These are phyloP conservation scores for Umimayanthus chanpuru DNA, from an alignment of 92 coral and sea anemone species.

Conservation along the genomic window DNA sequence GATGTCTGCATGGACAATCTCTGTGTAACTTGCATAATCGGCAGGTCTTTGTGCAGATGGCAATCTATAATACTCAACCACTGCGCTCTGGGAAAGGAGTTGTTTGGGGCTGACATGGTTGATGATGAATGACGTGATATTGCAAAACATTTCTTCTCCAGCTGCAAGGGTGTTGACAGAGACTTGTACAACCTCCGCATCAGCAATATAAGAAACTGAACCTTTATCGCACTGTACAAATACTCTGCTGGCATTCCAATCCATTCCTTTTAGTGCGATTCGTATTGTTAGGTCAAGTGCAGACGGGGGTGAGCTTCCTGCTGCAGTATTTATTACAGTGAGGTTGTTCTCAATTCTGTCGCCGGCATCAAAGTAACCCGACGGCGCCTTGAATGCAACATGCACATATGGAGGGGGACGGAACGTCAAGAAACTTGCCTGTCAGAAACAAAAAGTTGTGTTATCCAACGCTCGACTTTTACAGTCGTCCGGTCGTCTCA, in stretches of 20 bases:
- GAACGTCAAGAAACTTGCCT: constrained; percentile 76
- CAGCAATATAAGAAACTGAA: constrained; percentile 29
- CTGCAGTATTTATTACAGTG: constrained; percentile 58
- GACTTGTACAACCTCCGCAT: constrained; percentile 27
- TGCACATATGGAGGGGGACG: constrained; percentile 78
- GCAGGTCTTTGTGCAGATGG: constrained; percentile 49
- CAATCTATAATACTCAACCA: constrained; percentile 56
- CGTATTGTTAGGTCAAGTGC: constrained; percentile 67
- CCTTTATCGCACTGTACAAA: constrained; percentile 56
- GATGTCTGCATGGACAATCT: constrained; percentile 42
- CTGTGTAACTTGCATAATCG: constrained; percentile 57
- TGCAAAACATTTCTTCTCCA: constrained; percentile 54
- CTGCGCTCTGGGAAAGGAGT: constrained; percentile 52
- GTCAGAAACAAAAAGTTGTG: constrained; percentile 5
- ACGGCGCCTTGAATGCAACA: constrained; percentile 49
- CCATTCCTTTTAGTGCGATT: constrained; percentile 56
- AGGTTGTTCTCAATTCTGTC: constrained; percentile 74
- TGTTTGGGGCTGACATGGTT: constrained; percentile 65
- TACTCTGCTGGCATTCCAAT: constrained; percentile 26
- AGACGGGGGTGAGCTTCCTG: constrained; percentile 42
- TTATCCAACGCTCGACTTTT: no score
- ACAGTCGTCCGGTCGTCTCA: no score
- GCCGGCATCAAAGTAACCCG: constrained; percentile 79
- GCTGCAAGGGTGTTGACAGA: constrained; percentile 32
- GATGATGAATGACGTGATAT: constrained; percentile 52